Evolutionary conservation across 1,140 invertebrate species (phyloP), one percentile per base, ranked within the genome.

Genomic region (Phocides pigmalion): DNA sequence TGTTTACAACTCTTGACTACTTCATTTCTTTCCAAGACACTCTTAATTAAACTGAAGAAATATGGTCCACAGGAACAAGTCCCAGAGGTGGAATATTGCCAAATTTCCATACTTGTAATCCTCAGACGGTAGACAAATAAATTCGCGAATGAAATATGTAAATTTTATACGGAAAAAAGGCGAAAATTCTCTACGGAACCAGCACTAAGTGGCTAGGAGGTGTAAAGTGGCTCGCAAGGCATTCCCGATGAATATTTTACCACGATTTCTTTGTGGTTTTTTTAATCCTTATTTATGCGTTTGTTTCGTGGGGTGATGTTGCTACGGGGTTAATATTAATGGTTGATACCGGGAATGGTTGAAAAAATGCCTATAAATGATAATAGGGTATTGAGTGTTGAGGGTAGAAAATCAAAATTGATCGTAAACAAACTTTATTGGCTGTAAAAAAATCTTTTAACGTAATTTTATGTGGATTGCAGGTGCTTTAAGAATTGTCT

Each of bases 271-370:
- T 79, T 74, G 76, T 73, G 75, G 74, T 74, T 72, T 64, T 81
- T 82, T 72, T 81, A 82, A 84, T 81, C 74, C 82, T 72, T 84
- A 84, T 84, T 84, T 82, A 84, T 84, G 74, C 66, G 53, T 66
- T 65, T n/a, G 56, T 64, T 63, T 37, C 39, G 54, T 61, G 66
- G 74, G 66, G 56, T 19, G 9, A 4, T 5, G 28, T 6, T 22
- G 2, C 42, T 46, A 59, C 22, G 54, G 68, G 68, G 73, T 76
- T 79, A 76, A 79, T 79, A 79, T 82, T 81, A 76, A 79, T 70
- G 70, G 67, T 49, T 72, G 42, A 50, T 68, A 63, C 47, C n/a
- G 62, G 20, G 20, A 4, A 46, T 25, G 20, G 37, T 58, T 39
- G 50, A 46, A 44, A 44, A 58, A 58, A 58, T 58, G 15, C 39